Percentiles rank a stretch among this genome's conserved stretches.
These are phyloP conservation scores for Hirudo medicinalis DNA, from an alignment of 1,140 invertebrate species.

Conservation along the genomic window DNA sequence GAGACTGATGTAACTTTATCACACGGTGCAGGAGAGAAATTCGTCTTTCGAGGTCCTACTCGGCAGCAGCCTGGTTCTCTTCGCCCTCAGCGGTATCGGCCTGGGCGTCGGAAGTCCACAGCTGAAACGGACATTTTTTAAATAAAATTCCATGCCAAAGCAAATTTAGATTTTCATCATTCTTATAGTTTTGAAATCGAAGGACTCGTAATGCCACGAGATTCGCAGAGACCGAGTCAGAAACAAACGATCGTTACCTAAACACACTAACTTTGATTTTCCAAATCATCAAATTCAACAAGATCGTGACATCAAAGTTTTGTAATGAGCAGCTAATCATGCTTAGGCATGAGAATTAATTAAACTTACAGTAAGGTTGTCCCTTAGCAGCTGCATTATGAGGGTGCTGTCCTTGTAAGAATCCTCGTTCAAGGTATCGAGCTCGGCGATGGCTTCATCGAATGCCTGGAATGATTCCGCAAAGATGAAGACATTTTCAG, in stretches of 20 bases:
- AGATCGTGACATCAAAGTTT: too few relatives aligned
- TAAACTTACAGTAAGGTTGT: slow-evolving; percentile 73
- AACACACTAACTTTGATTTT: too few relatives aligned
- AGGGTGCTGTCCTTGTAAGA: slow-evolving; percentile 96
- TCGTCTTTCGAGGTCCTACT: neutral
- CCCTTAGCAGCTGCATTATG: slow-evolving; percentile 94
- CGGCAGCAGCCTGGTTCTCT: slow-evolving; percentile 11
- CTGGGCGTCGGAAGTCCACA: slow-evolving; percentile 23
- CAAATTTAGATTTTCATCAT: too few relatives aligned
- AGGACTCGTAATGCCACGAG: too few relatives aligned
- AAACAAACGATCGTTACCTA: too few relatives aligned
- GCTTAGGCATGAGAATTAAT: neutral
- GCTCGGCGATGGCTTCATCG: slow-evolving; percentile 91
- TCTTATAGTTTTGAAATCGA: too few relatives aligned
- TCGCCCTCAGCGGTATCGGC: slow-evolving; percentile 18
- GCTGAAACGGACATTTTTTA: slow-evolving; percentile 10
- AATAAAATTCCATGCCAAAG: neutral
- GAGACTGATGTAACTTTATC: neutral
- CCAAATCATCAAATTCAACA: too few relatives aligned
- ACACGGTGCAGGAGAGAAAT: neutral
- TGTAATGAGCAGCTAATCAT: too few relatives aligned
- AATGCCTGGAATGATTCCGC: slow-evolving; percentile 55
- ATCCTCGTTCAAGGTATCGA: slow-evolving; percentile 90
- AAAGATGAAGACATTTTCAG: too few relatives aligned
- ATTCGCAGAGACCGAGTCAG: too few relatives aligned